These are phyloP conservation scores for Bothrops alternatus DNA, from an alignment of 2,797 vertebrate genomes.

Conservation along the genomic window DNA sequence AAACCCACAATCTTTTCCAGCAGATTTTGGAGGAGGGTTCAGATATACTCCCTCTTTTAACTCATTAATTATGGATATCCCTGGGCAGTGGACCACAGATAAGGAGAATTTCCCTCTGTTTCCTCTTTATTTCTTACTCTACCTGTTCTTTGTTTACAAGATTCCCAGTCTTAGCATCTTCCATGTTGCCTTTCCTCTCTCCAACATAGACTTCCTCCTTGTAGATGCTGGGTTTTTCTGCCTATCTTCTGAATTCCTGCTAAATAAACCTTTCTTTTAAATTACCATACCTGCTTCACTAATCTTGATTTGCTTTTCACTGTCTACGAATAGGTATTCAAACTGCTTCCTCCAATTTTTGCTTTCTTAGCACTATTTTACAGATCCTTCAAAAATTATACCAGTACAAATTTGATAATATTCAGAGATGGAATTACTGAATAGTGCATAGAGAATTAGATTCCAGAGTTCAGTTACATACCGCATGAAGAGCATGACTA, in stretches of 20 bases:
- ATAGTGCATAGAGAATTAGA: background rate
- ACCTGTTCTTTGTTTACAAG: background rate
- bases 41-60: background rate
- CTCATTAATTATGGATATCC: background rate
- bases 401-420: background rate
- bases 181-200: background rate
- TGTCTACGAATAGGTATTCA: background rate
- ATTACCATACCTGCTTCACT: background rate
- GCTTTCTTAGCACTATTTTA: background rate
- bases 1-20: background rate
- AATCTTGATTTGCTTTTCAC: background rate
- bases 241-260: background rate
- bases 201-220: background rate
- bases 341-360: background rate
- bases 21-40: background rate
- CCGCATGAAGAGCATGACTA: background rate
- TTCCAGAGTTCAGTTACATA: background rate
- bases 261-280: background rate
- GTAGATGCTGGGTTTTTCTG: background rate
- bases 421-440: background rate
- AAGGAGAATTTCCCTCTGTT: background rate
- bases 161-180: background rate
- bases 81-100: background rate
- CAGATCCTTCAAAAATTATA: background rate
- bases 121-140: background rate